Conservation (phyloP, 1,140 invertebrate genomes). For the Agraylea sexmaculata region DNA sequence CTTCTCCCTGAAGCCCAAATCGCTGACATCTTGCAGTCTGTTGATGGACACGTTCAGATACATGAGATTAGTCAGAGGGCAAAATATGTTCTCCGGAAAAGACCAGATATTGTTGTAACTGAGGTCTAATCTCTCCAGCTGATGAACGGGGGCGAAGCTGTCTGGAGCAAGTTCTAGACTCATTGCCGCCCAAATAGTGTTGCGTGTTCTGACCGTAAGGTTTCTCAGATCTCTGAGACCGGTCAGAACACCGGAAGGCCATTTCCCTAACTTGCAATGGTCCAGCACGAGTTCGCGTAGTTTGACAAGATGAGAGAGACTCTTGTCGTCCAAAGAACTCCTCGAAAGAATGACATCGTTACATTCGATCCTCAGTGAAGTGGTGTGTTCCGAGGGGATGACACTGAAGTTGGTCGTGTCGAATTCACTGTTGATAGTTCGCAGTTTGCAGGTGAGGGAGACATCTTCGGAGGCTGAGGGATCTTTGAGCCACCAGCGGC, state of each 20-base stretch:
- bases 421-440: conserved; percentile 69
- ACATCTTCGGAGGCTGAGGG: conserved; percentile 52
- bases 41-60: conserved; percentile 73
- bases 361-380: conserved; percentile 65
- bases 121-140: conserved; percentile 72
- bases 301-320: conserved; percentile 66
- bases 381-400: conserved; percentile 72
- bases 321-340: conserved; percentile 59
- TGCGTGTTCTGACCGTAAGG: conserved; percentile 68
- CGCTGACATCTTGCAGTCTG: conserved; percentile 68
- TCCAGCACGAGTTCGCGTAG: conserved; percentile 68
- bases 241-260: conserved; percentile 59
- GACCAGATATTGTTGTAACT: conserved; percentile 82
- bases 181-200: conserved; percentile 64
- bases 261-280: conserved; percentile 71
- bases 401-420: conserved; percentile 80
- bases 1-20: conserved; percentile 61
- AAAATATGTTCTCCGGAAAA: conserved; percentile 74
- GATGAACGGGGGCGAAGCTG: conserved; percentile 56
- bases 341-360: conserved; percentile 60
- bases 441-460: conserved; percentile 62
- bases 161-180: conserved; percentile 64
- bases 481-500: conserved; percentile 55
- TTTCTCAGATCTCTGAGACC: conserved; percentile 66
- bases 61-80: conserved; percentile 63